A percentile compares a stretch with the other conserved stretches of the same genome.
phyloP scores from a whole-genome alignment of 1,140 invertebrate genomes.

The Luehdorfia chinensis region DNA sequence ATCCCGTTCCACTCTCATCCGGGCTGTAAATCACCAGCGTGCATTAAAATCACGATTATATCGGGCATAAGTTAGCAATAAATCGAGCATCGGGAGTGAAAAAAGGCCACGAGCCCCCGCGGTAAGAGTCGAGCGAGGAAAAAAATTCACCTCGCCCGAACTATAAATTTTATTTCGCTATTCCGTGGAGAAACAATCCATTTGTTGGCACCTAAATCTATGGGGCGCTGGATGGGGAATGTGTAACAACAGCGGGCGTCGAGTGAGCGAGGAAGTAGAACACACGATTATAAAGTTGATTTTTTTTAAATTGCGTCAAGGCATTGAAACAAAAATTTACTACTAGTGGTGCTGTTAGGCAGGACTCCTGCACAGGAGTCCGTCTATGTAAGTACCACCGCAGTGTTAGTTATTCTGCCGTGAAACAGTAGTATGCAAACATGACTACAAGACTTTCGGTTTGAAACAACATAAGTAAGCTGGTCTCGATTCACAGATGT shows the following conservation, averaged over 20 bases:
- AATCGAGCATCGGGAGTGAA: constrained; percentile 56
- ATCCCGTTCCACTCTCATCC: constrained; percentile 46
- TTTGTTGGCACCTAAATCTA: constrained; percentile 66
- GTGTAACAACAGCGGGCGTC: constrained; percentile 51
- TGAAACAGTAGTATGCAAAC: too few relatives aligned
- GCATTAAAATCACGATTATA: constrained; percentile 75
- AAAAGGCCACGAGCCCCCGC: constrained; percentile 43
- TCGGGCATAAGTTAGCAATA: constrained; percentile 70
- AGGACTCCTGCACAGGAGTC: too few relatives aligned
- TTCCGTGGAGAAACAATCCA: constrained; percentile 66
- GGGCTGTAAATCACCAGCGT: constrained; percentile 59
- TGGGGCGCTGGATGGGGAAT: constrained; percentile 41
- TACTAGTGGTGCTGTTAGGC: too few relatives aligned
- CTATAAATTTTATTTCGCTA: constrained; percentile 67
- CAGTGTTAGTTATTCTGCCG: too few relatives aligned
- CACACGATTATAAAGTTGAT: too few relatives aligned
- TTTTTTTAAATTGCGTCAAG: too few relatives aligned
- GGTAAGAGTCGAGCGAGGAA: constrained; percentile 43
- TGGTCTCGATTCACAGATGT: too few relatives aligned
- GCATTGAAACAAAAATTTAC: too few relatives aligned
- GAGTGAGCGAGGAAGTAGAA: too few relatives aligned
- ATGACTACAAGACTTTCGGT: too few relatives aligned
- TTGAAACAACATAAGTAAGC: too few relatives aligned
- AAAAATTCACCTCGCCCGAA: constrained; percentile 41
- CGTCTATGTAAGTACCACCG: too few relatives aligned